These are phyloP conservation scores for Notarius quadriscutis DNA, from an alignment of 2,113 vertebrate genomes.

Conservation along the genomic window DNA sequence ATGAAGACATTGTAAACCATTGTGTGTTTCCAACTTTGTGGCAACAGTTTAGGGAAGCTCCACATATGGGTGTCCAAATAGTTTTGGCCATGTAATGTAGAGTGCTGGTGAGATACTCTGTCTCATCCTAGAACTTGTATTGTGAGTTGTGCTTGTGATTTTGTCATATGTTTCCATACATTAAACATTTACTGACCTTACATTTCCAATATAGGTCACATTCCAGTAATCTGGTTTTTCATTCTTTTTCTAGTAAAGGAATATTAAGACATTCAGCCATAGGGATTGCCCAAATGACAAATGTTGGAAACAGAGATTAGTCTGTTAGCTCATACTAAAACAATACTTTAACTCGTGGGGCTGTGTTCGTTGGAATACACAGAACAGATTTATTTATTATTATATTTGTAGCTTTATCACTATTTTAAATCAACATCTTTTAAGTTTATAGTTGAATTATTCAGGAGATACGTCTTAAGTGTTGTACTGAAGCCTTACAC, in stretches of 20 bases:
- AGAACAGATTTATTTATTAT: background rate
- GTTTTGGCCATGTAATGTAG: too few species aligned
- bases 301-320: background rate
- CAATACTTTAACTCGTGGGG: background rate
- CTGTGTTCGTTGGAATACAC: background rate
- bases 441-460: background rate
- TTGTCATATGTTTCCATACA: background rate
- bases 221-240: background rate
- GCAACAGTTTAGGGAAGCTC: too few species aligned
- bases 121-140: background rate
- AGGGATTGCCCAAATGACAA: background rate
- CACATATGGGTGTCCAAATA: too few species aligned
- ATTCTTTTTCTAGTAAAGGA: background rate
- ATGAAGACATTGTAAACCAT: too few species aligned
- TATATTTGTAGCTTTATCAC: background rate
- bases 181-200: background rate
- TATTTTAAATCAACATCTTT: background rate
- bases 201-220: background rate
- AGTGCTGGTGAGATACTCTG: background rate
- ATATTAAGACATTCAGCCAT: background rate
- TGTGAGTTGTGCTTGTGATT: background rate
- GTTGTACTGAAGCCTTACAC: background rate
- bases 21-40: too few species aligned
- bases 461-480: background rate
- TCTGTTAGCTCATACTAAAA: background rate